Percentiles rank a stretch among this genome's conserved stretches.
Evolutionary conservation across 2,113 vertebrate genomes (phyloP).

Genomic region (Dinomys branickii): DNA sequence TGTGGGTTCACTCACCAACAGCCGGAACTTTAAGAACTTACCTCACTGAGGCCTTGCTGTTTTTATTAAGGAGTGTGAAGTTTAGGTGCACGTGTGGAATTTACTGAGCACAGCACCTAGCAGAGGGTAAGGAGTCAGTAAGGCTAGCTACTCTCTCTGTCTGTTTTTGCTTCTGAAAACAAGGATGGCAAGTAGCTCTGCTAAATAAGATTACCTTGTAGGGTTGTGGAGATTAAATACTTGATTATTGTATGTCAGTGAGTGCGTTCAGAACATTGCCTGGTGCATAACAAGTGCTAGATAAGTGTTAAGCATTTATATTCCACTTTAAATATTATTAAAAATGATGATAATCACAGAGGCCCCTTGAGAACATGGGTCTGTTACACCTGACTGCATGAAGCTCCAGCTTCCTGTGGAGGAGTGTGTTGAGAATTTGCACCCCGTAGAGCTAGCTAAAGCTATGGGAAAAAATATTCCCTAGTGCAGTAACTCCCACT

Average conservation of each 20-base stretch:
- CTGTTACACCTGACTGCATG: neutral
- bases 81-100: neutral
- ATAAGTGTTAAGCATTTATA: neutral
- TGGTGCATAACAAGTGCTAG: neutral
- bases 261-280: neutral
- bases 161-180: constrained; percentile 25
- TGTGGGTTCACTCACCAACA: neutral
- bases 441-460: neutral
- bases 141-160: neutral
- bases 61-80: neutral
- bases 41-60: neutral
- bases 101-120: neutral
- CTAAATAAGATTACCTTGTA: neutral
- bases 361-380: neutral
- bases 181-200: neutral
- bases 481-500: neutral
- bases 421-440: constrained; percentile 10
- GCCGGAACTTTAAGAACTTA: neutral
- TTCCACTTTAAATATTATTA: constrained; percentile 8
- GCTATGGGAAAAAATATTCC: neutral
- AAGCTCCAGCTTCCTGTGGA: neutral
- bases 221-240: neutral
- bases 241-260: neutral
- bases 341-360: constrained; percentile 6
- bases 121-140: neutral